Percentiles rank a stretch among this genome's conserved stretches.
These are phyloP conservation scores for Pogonus chalceus DNA, from an alignment of 1,140 invertebrate species.

Conservation along the genomic window DNA sequence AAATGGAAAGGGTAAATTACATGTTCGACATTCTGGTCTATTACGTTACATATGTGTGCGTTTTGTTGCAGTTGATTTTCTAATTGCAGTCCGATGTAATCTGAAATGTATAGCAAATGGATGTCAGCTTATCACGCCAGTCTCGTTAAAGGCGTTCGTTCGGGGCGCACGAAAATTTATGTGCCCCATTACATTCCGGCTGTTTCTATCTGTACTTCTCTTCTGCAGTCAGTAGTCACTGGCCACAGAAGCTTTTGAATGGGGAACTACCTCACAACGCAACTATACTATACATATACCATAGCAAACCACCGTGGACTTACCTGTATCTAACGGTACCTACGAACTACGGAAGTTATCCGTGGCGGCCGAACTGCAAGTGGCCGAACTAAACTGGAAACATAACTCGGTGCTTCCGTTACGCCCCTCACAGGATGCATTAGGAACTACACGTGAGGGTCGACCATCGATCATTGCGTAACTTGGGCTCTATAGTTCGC, in stretches of 20 bases:
- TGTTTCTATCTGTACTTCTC: neutral
- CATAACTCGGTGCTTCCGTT: neutral
- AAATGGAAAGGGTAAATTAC: too few relatives aligned
- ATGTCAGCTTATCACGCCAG: constrained; percentile 4
- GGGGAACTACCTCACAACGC: neutral
- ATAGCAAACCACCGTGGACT: neutral
- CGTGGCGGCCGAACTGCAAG: neutral
- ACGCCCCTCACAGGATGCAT: neutral
- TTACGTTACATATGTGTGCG: neutral
- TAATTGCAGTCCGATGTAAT: constrained; percentile 4
- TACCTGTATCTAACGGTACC: neutral
- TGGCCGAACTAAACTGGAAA: constrained; percentile 4
- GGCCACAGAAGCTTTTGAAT: neutral
- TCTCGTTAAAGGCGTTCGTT: constrained; percentile 5
- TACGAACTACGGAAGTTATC: neutral
- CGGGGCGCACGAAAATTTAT: neutral
- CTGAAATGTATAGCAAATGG: constrained; percentile 5
- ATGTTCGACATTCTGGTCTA: too few relatives aligned
- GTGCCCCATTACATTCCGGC: neutral
- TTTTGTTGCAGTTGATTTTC: constrained; percentile 2
- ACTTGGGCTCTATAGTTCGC: too few relatives aligned
- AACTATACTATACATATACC: neutral
- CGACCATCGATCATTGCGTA: neutral
- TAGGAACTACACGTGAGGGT: constrained; percentile 4
- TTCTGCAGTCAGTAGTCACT: neutral